Evolutionary conservation across 2,888 invertebrate genomes (phyloP), one percentile per base, ranked within the genome.

Genomic region (Drosophila phalerata): DNA sequence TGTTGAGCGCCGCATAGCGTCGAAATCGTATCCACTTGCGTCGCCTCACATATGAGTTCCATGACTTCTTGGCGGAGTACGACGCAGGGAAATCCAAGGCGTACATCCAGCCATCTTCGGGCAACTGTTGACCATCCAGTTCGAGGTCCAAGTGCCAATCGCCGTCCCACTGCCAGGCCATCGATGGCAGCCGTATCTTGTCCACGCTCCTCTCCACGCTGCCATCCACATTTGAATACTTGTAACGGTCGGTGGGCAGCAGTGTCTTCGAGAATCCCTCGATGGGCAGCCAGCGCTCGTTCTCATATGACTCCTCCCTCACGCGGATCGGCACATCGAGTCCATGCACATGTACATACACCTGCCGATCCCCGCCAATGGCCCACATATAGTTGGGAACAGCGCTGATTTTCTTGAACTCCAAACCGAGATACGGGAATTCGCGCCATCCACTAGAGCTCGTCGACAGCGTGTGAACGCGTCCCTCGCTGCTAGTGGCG

Each of bases 151-250:
- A 93, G 84, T 96, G 96, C 98, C 98, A 98, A 79, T 97, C 97
- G 3, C 97, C 97, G 93, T 98, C 98, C 98, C 98, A 98, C 89
- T 97, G 96, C 98, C 98, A 98, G 15, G 97, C 97, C 95, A 97
- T 96, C 0, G 98, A 98, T 6, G 98, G 98, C 49, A 98, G 93
- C 72, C 96, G 94, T 69, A 98, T 97, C 91, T 95, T 95, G 85
- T 97, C 96, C 77, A 97, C 96, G 34, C 96, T 95, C 66, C 97
- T 94, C 85, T 97, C 96, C 37, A 95, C 94, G 9, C 95, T 94
- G 6, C 98, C 98, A 94, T 97, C 97, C 85, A 94, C 95, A 81
- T 95, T 96, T 13, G 98, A 98, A 93, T 96, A 98, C 85, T 95
- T 95, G 88, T 95, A 96, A 73, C 98, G 94, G 92, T 98, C 98